phyloP scores from a whole-genome alignment of 2,113 vertebrate genomes.

The Halcyon senegalensis region DNA sequence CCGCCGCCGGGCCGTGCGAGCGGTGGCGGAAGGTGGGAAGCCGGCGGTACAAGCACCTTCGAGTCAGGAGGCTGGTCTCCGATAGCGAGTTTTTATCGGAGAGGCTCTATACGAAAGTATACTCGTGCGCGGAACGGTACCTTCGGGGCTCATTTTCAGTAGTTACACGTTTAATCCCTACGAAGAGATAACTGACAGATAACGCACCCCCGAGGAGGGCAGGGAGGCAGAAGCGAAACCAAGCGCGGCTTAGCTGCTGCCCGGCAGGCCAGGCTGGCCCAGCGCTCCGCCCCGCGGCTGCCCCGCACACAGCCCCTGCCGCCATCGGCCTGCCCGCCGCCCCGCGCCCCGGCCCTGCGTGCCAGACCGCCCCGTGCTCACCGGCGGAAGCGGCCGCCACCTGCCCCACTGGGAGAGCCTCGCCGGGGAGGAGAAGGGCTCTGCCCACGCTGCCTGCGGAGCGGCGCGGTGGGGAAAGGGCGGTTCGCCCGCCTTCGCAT shows the following conservation, averaged over 20 bases:
- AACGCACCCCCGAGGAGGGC: background rate
- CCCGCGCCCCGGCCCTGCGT: background rate
- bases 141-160: background rate
- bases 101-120: background rate
- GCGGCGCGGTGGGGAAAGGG: background rate
- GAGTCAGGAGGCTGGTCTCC: background rate
- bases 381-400: background rate
- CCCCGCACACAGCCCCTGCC: background rate
- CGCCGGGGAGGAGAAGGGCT: fast-evolving
- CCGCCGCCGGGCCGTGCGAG: too few species aligned
- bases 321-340: background rate
- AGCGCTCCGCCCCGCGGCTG: background rate
- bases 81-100: background rate
- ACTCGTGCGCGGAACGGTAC: background rate
- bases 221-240: background rate
- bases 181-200: background rate
- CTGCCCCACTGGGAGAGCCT: background rate
- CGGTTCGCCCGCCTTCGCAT: background rate
- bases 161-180: background rate
- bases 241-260: fast-evolving
- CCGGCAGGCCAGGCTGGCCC: too few species aligned
- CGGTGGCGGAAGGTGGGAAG: fast-evolving
- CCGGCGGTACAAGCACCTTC: background rate
- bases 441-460: background rate
- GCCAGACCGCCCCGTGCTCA: background rate